Base-by-base conservation (phyloP, 2,888 invertebrate species). In the Pammene aurita region DNA sequence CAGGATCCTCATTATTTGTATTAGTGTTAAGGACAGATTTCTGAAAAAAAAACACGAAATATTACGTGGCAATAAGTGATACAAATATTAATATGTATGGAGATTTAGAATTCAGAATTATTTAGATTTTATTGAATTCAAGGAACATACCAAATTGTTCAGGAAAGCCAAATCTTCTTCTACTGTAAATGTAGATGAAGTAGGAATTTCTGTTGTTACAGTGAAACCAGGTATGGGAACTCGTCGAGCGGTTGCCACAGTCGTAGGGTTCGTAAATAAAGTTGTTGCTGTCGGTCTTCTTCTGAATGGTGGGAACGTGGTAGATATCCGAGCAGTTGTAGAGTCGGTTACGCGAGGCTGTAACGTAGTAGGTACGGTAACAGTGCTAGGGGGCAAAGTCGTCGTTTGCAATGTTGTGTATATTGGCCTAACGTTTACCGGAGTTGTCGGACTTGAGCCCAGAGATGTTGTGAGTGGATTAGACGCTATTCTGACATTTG, bases 131-230 rank as follows among this genome's bases (percentile, higher is more conserved):
- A 38, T 6, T 38, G 2, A 38, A 38, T 38, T 38, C 38, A 38
- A 38, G 9, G 7, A 52, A 76, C 86, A 84, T 89, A 95, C 95
- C 92, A 95, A 86, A 74, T 94, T 94, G 77, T 94, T 93, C 26
- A 95, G 82, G 79, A 95, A 94, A 48, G 90, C 93, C 72, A 94
- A 83, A 79, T 95, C 95, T 72, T 94, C 94, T 83, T 90, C 80
- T 66, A 91, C 89, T 13, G 93, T 90, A 77, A 89, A 93, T 13
- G 93, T 93, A 6, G 92, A 91, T 62, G 88, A 86, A 72, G 89
- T 88, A 16, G 93, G 90, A 62, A 85, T 79, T 77, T 90, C 89
- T 66, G 92, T 92, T 34, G 92, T 90, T 42, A 83, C 73, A 16
- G 84, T 81, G 48, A 84, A 81, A 66, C 78, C 78, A 46, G 80